phyloP scores from a whole-genome alignment of 2,797 vertebrate genomes.

The Mormyrus hasselquistii region DNA sequence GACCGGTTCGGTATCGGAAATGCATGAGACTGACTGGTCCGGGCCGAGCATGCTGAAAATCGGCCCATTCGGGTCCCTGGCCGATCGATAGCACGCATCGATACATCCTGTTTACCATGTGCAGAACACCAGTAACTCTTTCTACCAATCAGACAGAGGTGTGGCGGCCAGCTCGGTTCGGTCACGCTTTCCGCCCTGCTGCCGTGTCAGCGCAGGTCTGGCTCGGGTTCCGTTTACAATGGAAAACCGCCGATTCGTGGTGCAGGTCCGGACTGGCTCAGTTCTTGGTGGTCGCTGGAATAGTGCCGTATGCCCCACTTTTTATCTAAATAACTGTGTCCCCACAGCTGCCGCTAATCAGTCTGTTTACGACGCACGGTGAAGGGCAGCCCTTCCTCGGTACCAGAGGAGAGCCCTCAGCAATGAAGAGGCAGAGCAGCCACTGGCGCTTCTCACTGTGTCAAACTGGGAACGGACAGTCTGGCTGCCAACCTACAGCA shows the following conservation, averaged over 20 bases:
- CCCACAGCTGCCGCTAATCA: background rate
- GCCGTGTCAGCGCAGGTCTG: background rate
- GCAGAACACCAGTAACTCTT: background rate
- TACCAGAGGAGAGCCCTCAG: background rate
- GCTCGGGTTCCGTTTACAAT: background rate
- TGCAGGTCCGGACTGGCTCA: background rate
- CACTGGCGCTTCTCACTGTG: background rate
- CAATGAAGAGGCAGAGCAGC: background rate
- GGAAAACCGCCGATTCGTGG: background rate
- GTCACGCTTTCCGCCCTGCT: background rate
- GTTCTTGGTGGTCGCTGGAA: background rate
- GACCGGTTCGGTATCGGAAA: background rate
- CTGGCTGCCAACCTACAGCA: background rate
- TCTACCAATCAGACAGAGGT: background rate
- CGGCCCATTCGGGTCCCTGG: background rate
- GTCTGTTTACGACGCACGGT: background rate
- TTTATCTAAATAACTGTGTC: background rate
- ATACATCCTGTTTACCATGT: background rate
- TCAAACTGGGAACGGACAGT: background rate
- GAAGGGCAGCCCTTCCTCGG: background rate
- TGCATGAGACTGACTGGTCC: background rate
- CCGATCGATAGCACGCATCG: background rate
- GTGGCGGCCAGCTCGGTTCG: background rate
- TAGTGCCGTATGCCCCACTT: background rate
- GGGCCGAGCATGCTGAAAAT: background rate